Conservation (phyloP, 2,797 vertebrate genomes). For the Phrynocephalus vlangalii region DNA sequence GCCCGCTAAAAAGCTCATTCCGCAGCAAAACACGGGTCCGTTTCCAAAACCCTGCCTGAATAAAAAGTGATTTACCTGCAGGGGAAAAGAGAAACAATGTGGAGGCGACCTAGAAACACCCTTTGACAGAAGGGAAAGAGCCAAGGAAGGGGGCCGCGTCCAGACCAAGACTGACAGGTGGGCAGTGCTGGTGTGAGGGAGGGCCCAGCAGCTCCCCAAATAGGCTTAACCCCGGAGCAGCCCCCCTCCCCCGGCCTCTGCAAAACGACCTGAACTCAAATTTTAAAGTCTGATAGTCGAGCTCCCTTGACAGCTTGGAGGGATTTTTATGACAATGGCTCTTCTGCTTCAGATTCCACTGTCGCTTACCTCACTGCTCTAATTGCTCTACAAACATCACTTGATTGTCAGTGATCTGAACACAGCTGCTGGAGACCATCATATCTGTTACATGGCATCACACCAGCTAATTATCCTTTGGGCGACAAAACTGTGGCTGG, state of each 20-base stretch:
- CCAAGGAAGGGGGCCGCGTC: too few species aligned
- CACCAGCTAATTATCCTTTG: constrained; percentile 6
- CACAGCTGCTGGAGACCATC: constrained; percentile 8
- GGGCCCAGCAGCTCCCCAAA: too few species aligned
- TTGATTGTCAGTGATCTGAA: background rate
- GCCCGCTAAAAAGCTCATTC: too few species aligned
- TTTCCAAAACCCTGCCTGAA: too few species aligned
- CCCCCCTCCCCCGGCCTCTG: background rate
- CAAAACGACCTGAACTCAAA: background rate
- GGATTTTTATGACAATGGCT: background rate
- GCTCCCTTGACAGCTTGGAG: background rate
- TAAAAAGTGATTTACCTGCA: too few species aligned
- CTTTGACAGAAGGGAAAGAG: background rate
- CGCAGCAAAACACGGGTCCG: too few species aligned
- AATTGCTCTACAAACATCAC: constrained; percentile 1
- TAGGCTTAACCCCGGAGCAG: background rate
- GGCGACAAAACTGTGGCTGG: background rate
- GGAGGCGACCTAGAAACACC: too few species aligned
- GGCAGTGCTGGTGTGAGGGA: too few species aligned
- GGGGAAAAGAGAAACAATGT: too few species aligned
- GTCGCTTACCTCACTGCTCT: constrained; percentile 1
- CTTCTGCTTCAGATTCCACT: background rate
- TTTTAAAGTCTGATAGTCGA: background rate
- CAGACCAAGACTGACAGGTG: too few species aligned
- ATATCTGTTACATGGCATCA: background rate